Percentiles rank a stretch among this genome's conserved stretches.
phyloP scores from a whole-genome alignment of 2,888 invertebrate genomes.

The Drosophila lutescens region DNA sequence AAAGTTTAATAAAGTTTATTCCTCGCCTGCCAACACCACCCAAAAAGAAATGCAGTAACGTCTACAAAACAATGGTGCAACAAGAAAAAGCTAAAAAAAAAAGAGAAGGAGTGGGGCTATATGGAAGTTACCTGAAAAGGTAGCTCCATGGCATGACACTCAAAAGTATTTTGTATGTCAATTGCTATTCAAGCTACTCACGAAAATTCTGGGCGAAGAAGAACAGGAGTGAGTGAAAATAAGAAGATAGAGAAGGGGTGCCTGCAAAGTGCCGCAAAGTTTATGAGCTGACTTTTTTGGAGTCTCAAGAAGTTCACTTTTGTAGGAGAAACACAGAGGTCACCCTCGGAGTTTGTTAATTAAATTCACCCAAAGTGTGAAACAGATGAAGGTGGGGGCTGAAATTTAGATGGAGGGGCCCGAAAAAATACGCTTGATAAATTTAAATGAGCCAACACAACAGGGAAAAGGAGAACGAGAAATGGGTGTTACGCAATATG shows the following conservation, averaged over 20 bases:
- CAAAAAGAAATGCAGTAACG: conserved; percentile 42
- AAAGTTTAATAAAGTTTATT: conserved; percentile 54
- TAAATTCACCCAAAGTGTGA: conserved; percentile 49
- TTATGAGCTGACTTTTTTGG: conserved; percentile 42
- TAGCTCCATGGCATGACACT: conserved; percentile 46
- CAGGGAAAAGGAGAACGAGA: neutral
- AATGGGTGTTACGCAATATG: conserved; percentile 20
- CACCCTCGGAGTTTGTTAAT: conserved; percentile 49
- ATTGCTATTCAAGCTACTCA: conserved; percentile 76
- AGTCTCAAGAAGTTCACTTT: conserved; percentile 41
- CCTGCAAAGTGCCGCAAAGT: conserved; percentile 49
- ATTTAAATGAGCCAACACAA: conserved; percentile 46
- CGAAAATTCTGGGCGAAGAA: conserved; percentile 43
- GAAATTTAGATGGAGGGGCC: neutral
- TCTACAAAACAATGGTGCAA: conserved; percentile 46
- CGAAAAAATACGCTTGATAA: conserved; percentile 41
- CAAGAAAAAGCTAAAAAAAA: neutral
- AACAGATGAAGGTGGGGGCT: conserved; percentile 3
- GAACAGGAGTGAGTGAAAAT: neutral
- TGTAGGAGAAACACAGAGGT: conserved; percentile 14
- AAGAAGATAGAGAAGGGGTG: conserved; percentile 11
- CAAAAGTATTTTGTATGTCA: conserved; percentile 76
- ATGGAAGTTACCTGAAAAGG: conserved; percentile 23
- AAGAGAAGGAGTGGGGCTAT: neutral
- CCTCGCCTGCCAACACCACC: conserved; percentile 1